phyloP scores from a whole-genome alignment of 2,888 invertebrate species.

The Yponomeuta evonymella region DNA sequence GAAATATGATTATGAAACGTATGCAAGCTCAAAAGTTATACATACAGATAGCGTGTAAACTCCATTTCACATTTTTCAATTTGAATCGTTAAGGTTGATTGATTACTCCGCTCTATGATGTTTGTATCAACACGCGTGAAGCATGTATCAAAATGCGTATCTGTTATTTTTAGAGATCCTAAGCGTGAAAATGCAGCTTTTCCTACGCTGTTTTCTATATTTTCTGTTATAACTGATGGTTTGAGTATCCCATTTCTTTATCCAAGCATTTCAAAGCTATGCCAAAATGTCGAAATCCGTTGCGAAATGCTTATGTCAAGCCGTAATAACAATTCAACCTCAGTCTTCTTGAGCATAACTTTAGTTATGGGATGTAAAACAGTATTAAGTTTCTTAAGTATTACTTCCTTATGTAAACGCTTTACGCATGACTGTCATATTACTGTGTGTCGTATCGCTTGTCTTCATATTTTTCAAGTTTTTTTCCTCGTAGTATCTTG shows the following conservation, averaged over 20 bases:
- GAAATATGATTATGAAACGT: not conserved
- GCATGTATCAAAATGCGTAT: not conserved
- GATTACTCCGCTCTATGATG: not conserved
- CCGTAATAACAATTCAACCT: not conserved
- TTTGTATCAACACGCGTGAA: not conserved
- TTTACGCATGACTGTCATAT: not conserved
- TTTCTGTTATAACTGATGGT: not conserved
- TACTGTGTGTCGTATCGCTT: not conserved
- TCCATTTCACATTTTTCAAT: not conserved
- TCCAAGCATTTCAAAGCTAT: not conserved
- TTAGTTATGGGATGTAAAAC: not conserved
- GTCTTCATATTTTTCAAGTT: not conserved
- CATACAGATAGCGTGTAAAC: not conserved
- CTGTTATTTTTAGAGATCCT: not conserved
- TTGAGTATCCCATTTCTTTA: not conserved
- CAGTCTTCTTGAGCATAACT: not conserved
- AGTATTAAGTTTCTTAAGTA: not conserved
- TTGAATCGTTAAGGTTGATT: not conserved
- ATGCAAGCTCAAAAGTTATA: not conserved
- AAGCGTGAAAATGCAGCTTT: not conserved
- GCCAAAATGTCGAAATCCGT: not conserved
- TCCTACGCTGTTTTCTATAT: not conserved
- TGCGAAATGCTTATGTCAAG: not conserved
- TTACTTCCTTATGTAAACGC: conserved; percentile 1
- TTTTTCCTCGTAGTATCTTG: not conserved